A percentile compares a stretch with the other conserved stretches of the same genome.
These are phyloP conservation scores for Campylorhamphus procurvoides DNA, from an alignment of 2,113 vertebrate species.

Conservation along the genomic window DNA sequence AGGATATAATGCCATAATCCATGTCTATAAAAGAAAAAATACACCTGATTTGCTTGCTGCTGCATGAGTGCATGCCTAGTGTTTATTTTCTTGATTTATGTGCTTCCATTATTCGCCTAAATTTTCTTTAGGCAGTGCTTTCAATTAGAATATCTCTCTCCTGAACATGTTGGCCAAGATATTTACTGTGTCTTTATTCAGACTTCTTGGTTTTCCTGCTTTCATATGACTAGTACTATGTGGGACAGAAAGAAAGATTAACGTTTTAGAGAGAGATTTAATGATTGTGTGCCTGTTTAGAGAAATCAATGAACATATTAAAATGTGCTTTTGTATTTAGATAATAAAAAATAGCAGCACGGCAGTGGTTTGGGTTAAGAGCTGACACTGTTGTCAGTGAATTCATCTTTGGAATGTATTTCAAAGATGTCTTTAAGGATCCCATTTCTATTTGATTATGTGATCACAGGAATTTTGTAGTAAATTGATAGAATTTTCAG, in stretches of 20 bases:
- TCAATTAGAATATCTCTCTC: neutral
- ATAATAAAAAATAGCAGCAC: neutral
- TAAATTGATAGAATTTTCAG: neutral
- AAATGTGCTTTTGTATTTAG: neutral
- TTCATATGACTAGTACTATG: neutral
- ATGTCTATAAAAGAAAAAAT: neutral
- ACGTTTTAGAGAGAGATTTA: neutral
- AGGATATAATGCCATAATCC: neutral
- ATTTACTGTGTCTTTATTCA: neutral
- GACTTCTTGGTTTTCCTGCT: neutral
- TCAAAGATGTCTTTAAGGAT: neutral
- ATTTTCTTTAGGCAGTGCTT: neutral
- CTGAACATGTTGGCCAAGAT: neutral
- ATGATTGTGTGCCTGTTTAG: neutral
- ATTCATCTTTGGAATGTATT: neutral
- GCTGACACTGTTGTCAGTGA: neutral
- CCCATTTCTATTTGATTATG: neutral
- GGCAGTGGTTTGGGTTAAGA: neutral
- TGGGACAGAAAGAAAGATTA: neutral
- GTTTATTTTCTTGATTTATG: neutral
- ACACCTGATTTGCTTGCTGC: neutral
- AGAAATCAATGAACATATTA: neutral
- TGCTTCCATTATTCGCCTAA: neutral
- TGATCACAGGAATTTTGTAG: neutral
- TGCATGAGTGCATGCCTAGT: conserved; percentile 36